Evolutionary conservation across 2,113 vertebrate species (phyloP), one percentile per base, ranked within the genome.

Genomic region (Sakesphorus luctuosus): DNA sequence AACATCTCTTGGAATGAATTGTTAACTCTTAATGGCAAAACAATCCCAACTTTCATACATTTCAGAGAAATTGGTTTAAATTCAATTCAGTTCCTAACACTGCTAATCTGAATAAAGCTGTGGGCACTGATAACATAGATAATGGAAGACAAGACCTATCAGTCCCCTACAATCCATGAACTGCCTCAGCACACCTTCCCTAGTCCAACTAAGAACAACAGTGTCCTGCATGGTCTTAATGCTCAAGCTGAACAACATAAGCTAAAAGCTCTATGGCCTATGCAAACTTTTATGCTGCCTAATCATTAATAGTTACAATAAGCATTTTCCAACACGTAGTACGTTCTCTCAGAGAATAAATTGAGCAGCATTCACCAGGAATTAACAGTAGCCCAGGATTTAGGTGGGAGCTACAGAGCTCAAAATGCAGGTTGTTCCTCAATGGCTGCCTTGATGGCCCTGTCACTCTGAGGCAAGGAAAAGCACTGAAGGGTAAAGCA

Each of bases 401-500:
- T 43, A 69, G 31, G 63, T 17, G 36, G 80, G 88, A 75, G 28
- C 43, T 44, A 3, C 18, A 33, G 49, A 78, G n/a, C 61, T 80
- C 28, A 21, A 91, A 68, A 72, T 43, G 29, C 84, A 73, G 81
- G 47, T 69, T 92, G 47, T 69, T 92, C 61, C 80, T 77, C 71
- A 88, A 26, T 69, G 83, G 82, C 82, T 97, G 15, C 28, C 93
- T 73, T 82, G 56, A 62, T 75, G 92, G 93, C 84, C 74, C 94
- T 93, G 77, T 91, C 43, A 35, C 73, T 68, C 66, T 52, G 61
- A 61, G 52, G 85, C 81, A 72, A 76, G 61, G 65, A 76, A 84
- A 88, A 80, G n/a, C 63, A 76, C 67, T 80, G 56, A 38, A 69
- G 84, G 74, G 36, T 55, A 19, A 78, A 94, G 78, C 87, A 79